These are phyloP conservation scores for Scaptomyza montana DNA, from an alignment of 1,140 invertebrate species.

Conservation along the genomic window DNA sequence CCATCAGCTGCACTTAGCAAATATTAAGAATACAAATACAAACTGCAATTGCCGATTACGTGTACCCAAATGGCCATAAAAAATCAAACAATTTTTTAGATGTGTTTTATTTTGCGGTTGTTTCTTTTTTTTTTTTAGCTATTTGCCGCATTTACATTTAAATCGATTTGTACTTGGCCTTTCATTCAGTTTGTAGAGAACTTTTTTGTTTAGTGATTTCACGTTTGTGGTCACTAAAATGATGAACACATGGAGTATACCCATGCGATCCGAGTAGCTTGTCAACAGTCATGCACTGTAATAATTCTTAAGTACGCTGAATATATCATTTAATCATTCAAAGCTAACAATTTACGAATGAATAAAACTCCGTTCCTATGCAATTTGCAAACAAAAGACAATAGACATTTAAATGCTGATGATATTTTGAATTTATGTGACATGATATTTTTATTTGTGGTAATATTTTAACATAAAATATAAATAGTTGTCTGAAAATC, in stretches of 20 bases:
- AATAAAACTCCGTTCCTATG: constrained; percentile 16
- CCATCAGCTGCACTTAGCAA: constrained; percentile 70
- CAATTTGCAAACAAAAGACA: constrained; percentile 27
- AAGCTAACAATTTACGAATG: constrained; percentile 29
- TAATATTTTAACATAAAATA: no score
- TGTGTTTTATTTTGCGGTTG: constrained; percentile 14
- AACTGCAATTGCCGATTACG: constrained; percentile 2
- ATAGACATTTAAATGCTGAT: not conserved
- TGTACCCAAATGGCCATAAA: constrained; percentile 54
- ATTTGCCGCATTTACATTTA: constrained; percentile 36
- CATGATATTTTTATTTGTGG: not conserved
- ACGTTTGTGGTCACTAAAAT: constrained; percentile 9
- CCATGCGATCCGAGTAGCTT: not conserved
- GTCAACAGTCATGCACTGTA: not conserved
- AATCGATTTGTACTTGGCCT: constrained; percentile 15
- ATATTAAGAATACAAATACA: constrained; percentile 63
- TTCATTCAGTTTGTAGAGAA: constrained; percentile 8
- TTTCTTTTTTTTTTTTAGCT: not conserved
- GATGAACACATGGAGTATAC: constrained; percentile 20
- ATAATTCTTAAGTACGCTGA: constrained; percentile 1
- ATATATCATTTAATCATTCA: constrained; percentile 9
- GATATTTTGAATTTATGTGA: not conserved
- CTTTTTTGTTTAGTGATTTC: not conserved
- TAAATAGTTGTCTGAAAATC: no score
- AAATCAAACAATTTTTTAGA: constrained; percentile 35